These are phyloP conservation scores for Drosophila grimshawi DNA, from an alignment of 1,140 invertebrate genomes.

Conservation along the genomic window DNA sequence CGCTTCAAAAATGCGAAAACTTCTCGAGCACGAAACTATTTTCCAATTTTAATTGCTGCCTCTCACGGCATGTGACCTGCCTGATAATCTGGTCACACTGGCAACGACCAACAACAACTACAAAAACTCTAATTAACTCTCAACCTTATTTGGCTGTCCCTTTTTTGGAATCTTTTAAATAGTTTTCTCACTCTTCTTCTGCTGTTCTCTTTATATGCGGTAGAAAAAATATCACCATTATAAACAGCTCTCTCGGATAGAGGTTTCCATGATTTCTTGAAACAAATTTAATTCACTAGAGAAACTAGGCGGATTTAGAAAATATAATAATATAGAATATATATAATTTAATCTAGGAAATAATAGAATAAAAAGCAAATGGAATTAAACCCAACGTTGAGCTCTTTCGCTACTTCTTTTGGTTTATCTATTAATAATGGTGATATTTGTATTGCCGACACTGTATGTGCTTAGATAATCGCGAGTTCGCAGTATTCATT, in stretches of 20 bases:
- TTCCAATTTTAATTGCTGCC: constrained; percentile 67
- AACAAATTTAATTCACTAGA: too few relatives aligned
- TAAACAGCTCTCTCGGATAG: too few relatives aligned
- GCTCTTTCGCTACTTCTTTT: too few relatives aligned
- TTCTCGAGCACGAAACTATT: constrained; percentile 59
- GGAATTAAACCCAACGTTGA: neutral
- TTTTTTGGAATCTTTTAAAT: constrained; percentile 35
- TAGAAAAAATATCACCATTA: too few relatives aligned
- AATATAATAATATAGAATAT: too few relatives aligned
- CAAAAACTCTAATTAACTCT: constrained; percentile 53
- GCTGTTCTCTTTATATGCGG: too few relatives aligned
- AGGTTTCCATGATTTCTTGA: too few relatives aligned
- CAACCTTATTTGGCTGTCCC: constrained; percentile 59
- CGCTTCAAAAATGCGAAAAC: constrained; percentile 46
- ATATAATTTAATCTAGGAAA: too few relatives aligned
- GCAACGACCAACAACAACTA: neutral
- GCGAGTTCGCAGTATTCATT: constrained; percentile 6
- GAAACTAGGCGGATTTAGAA: too few relatives aligned
- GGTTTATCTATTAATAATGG: too few relatives aligned
- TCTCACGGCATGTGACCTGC: constrained; percentile 39
- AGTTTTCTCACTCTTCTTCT: constrained; percentile 10
- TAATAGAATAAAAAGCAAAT: too few relatives aligned
- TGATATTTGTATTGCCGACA: neutral
- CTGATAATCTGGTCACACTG: constrained; percentile 13
- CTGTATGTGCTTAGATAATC: neutral